Percentiles rank a stretch among this genome's conserved stretches.
Evolutionary conservation across 2,113 vertebrate species (phyloP).

Genomic region (Gnathonemus echidnorhynchus): DNA sequence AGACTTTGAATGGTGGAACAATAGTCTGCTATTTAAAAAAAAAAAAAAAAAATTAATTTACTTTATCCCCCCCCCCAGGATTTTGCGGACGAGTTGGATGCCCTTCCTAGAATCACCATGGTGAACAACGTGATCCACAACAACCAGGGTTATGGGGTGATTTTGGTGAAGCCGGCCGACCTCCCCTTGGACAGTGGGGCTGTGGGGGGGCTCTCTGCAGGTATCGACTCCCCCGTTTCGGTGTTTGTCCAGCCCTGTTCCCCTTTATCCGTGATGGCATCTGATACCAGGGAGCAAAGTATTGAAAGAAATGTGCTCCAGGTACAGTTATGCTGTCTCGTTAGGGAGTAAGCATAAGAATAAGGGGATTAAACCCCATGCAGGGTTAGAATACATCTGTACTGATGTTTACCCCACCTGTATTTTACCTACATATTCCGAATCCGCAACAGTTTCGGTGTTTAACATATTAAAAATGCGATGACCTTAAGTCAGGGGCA

Average conservation of each 20-base stretch:
- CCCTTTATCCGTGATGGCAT: background rate
- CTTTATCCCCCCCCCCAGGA: constrained; percentile 65
- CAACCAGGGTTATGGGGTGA: constrained; percentile 86
- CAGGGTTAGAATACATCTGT: constrained; percentile 12
- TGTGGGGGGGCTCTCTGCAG: constrained; percentile 38
- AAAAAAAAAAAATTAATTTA: background rate
- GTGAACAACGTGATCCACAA: constrained; percentile 89
- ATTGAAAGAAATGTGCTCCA: background rate
- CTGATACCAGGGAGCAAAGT: background rate
- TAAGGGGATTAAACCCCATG: constrained; percentile 15
- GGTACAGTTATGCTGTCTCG: background rate
- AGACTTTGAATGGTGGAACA: background rate
- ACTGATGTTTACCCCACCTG: constrained; percentile 14
- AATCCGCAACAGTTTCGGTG: background rate
- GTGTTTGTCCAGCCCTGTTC: background rate
- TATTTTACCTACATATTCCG: background rate
- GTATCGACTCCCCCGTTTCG: constrained; percentile 40
- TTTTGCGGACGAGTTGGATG: constrained; percentile 76
- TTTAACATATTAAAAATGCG: background rate
- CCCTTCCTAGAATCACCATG: constrained; percentile 79
- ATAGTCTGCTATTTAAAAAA: constrained; percentile 6
- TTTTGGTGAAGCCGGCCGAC: constrained; percentile 73
- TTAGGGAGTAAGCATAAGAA: background rate
- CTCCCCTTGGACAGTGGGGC: constrained; percentile 42
- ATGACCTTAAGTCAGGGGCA: constrained; percentile 30